These are phyloP conservation scores for Melanophora roralis DNA, from an alignment of 2,888 invertebrate genomes.

Conservation along the genomic window DNA sequence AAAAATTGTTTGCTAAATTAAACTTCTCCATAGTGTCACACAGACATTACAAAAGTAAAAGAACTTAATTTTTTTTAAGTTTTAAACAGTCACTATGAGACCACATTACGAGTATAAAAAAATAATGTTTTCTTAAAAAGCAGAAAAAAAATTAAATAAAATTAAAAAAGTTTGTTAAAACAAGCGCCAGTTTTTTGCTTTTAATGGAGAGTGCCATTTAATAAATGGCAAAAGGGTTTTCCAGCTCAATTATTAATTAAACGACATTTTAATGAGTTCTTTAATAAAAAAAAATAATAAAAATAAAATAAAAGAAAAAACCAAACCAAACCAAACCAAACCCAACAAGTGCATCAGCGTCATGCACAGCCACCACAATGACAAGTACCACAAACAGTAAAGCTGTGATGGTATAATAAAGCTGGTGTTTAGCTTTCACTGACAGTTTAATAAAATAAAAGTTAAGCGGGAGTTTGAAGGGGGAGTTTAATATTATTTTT, in stretches of 20 bases:
- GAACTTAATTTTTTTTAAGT: background rate
- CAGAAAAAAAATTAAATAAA: background rate
- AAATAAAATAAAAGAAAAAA: too few relatives aligned
- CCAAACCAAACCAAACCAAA: too few relatives aligned
- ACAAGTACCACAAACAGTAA: background rate
- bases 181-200: conserved; percentile 53
- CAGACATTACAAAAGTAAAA: background rate
- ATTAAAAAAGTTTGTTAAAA: conserved; percentile 8
- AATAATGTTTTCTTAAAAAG: background rate
- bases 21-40: background rate
- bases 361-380: background rate
- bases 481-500: conserved; percentile 42
- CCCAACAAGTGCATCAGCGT: conserved; percentile 48
- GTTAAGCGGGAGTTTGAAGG: background rate
- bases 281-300: background rate
- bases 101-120: background rate
- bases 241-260: conserved; percentile 63
- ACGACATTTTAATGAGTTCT: conserved; percentile 62
- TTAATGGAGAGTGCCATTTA: conserved; percentile 22
- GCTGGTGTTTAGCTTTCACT: conserved; percentile 19
- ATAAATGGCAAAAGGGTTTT: conserved; percentile 55
- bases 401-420: background rate
- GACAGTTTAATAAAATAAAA: background rate
- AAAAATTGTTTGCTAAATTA: background rate
- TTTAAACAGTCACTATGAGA: conserved; percentile 1